Base-by-base conservation (phyloP, 2,888 invertebrate species). In the Phrixothrix hirtus region DNA sequence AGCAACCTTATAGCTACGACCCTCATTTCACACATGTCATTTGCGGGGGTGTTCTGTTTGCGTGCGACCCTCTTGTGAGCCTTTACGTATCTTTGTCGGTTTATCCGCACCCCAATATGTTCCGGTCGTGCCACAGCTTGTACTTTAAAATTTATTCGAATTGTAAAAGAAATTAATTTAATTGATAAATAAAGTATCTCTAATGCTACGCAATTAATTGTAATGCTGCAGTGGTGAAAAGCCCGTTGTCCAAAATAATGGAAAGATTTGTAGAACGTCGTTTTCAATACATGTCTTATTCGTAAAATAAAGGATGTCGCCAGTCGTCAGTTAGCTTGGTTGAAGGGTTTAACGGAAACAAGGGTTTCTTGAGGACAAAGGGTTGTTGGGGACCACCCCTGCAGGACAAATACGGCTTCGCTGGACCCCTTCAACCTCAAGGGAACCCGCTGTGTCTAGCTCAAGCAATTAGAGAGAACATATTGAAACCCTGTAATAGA, bases 301-400 rank as follows among this genome's bases (percentile, higher is more conserved):
- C 32, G 15, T 25, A 27, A 34, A 49, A 43, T 38, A 41, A 48
- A 54, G 39, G 31, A 48, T 38, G 41, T 48, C 49, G 54, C 45
- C 55, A 55, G 45, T 54, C 48, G 52, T 44, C 38, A 42, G 50
- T 52, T 47, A 57, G 44, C 34, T 45, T 49, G 47, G 51, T 50
- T 39, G 47, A 49, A 48, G 55, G 60, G 63, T 56, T 59, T 54
- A 54, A 53, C 56, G 59, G 58, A 57, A 58, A 57, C 54, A 58
- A 63, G 63, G 61, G 64, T 64, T 67, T 63, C 66, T 66, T 63
- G 64, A 66, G 66, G 64, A 66, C 67, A 68, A 68, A 68, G 66
- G 67, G 67, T 66, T 63, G 64, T 61, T 61, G 59, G 64, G 59
- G 65, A 62, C 63, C 62, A 64, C 62, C 66, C 66, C 62, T 63